Evolutionary conservation across 2,888 invertebrate species (phyloP).

Genomic region (Drosophila rellima): DNA sequence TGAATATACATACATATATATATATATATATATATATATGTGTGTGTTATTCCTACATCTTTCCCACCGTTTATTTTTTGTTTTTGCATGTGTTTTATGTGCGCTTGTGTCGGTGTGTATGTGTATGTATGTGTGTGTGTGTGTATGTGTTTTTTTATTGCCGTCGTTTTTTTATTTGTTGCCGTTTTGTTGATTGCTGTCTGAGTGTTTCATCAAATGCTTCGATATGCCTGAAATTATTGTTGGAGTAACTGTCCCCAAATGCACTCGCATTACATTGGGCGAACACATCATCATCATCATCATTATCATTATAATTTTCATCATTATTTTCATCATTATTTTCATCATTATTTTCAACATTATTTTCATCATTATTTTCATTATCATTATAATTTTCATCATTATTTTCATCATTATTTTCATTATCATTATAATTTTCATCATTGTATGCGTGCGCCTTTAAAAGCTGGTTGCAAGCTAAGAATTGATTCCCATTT

Average conservation of each 20-base stretch:
- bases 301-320: constrained; percentile 6
- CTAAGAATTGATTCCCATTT: constrained; percentile 16
- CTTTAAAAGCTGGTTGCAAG: constrained; percentile 42
- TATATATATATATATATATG: neutral
- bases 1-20: constrained; percentile 76
- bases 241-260: constrained; percentile 69
- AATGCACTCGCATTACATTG: constrained; percentile 56
- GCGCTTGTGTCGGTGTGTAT: constrained; percentile 10
- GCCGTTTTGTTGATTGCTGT: constrained; percentile 71
- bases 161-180: constrained; percentile 53
- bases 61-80: constrained; percentile 6
- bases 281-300: constrained; percentile 58
- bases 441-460: constrained; percentile 39
- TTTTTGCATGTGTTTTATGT: constrained; percentile 29
- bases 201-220: constrained; percentile 67
- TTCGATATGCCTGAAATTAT: constrained; percentile 81
- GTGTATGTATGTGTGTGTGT: constrained; percentile 30
- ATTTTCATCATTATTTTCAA: constrained; percentile 18
- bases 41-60: neutral
- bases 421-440: constrained; percentile 27
- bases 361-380: constrained; percentile 26
- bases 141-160: constrained; percentile 55
- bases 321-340: constrained; percentile 21
- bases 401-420: constrained; percentile 22
- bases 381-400: constrained; percentile 18